Percentiles rank a stretch among this genome's conserved stretches.
Evolutionary conservation across 2,797 vertebrate genomes (phyloP).

Genomic region (Darevskia nairensis): DNA sequence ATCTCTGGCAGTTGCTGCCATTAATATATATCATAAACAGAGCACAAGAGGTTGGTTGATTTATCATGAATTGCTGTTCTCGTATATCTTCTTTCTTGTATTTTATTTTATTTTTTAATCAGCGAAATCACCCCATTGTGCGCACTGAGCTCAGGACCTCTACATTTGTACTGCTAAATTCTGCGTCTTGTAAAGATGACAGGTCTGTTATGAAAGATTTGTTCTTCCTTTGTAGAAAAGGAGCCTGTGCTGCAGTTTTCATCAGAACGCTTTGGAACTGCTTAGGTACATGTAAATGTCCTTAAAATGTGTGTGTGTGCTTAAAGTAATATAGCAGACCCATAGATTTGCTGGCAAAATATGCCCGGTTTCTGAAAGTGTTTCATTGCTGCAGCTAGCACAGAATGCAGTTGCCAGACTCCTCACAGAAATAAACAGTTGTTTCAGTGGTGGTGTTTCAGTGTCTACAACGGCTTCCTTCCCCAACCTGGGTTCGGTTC

Average conservation of each 20-base stretch:
- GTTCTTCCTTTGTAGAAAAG: not conserved
- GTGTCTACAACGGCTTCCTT: not conserved
- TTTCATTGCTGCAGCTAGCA: not conserved
- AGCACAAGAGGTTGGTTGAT: constrained; percentile 70
- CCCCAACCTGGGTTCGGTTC: not conserved
- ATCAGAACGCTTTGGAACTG: too few species aligned
- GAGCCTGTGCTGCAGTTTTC: not conserved
- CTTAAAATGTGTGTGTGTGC: too few species aligned
- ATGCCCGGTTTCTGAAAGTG: not conserved
- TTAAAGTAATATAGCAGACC: not conserved
- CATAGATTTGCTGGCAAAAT: not conserved
- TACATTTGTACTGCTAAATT: constrained; percentile 65
- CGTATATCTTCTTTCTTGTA: constrained; percentile 57
- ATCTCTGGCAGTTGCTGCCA: constrained; percentile 71
- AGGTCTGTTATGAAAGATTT: not conserved
- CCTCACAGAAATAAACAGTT: not conserved
- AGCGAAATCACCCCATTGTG: not conserved
- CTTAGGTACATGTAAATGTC: too few species aligned
- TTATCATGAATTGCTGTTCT: constrained; percentile 66
- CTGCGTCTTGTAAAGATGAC: not conserved
- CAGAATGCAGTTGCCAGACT: not conserved
- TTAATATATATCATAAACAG: constrained; percentile 75
- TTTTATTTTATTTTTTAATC: constrained; percentile 70
- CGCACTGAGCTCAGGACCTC: constrained; percentile 2
- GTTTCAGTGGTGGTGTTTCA: not conserved